Percentiles rank a stretch among this genome's conserved stretches.
Conservation (phyloP, 2,888 invertebrate species). For the Clivina fossor region DNA sequence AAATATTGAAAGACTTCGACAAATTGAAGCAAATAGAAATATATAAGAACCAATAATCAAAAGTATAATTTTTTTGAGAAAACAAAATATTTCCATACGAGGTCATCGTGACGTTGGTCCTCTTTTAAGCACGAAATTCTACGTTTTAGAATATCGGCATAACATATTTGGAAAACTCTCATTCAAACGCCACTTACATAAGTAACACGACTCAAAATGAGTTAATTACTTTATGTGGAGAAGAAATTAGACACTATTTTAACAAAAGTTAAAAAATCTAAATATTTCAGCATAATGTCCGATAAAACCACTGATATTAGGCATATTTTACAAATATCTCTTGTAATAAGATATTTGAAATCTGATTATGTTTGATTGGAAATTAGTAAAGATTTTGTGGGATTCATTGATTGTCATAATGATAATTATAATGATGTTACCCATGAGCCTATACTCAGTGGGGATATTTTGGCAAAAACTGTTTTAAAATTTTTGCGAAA, state of each 20-base stretch:
- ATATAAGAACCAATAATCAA: conserved; percentile 8
- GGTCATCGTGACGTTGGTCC: conserved; percentile 39
- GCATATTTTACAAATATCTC: conserved; percentile 40
- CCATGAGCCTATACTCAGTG: conserved; percentile 39
- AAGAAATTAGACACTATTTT: conserved; percentile 39
- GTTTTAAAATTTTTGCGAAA: conserved; percentile 39
- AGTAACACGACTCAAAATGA: conserved; percentile 13
- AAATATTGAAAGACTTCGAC: conserved; percentile 22
- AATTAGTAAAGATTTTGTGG: conserved; percentile 40
- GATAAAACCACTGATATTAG: conserved; percentile 44
- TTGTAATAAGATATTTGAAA: conserved; percentile 40
- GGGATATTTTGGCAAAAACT: conserved; percentile 39
- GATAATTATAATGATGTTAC: conserved; percentile 32
- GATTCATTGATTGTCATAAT: conserved; percentile 32
- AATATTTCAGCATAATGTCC: conserved; percentile 42
- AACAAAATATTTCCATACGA: conserved; percentile 41
- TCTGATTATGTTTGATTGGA: conserved; percentile 15
- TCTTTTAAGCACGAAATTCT: conserved; percentile 36
- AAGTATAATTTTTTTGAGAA: conserved; percentile 32
- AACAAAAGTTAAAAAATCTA: conserved; percentile 27
- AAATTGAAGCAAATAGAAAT: conserved; percentile 36
- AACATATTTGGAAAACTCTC: not conserved
- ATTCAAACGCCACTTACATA: not conserved
- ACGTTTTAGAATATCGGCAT: conserved; percentile 37
- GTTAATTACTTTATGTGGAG: conserved; percentile 34